phyloP scores from a whole-genome alignment of 35 echinoderm and acorn worm species.

The Patiria miniata region DNA sequence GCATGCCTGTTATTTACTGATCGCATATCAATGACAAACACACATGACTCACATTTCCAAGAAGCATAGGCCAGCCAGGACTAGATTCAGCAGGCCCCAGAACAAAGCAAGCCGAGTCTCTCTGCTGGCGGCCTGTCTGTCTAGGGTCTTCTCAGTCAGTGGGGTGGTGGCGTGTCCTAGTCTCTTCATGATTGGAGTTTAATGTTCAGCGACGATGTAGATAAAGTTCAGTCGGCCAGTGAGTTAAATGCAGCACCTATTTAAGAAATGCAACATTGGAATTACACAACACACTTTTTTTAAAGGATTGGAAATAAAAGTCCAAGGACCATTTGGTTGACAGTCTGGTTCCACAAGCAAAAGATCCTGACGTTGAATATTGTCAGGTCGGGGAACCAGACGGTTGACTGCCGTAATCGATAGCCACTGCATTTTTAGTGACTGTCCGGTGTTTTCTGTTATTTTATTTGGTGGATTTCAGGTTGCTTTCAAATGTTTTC shows the following conservation, averaged over 20 bases:
- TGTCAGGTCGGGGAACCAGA: too few relatives aligned
- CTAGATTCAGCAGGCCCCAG: conserved; percentile 71
- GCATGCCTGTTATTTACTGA: too few relatives aligned
- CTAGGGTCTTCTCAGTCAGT: conserved; percentile 46
- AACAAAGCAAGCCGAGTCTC: conserved; percentile 57
- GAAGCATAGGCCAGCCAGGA: conserved; percentile 70
- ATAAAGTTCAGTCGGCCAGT: not conserved
- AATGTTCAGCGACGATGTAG: not conserved
- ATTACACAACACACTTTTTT: not conserved
- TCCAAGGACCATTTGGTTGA: too few relatives aligned
- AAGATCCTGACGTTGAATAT: too few relatives aligned
- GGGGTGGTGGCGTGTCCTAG: conserved; percentile 69
- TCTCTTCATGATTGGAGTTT: conserved; percentile 14
- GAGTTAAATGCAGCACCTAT: not conserved
- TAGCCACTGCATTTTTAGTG: too few relatives aligned
- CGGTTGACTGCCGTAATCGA: too few relatives aligned
- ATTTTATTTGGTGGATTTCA: too few relatives aligned
- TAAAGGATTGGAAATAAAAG: not conserved
- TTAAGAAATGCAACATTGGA: not conserved
- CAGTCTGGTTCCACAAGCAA: too few relatives aligned
- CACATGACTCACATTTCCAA: conserved; percentile 93
- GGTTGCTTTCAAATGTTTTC: too few relatives aligned
- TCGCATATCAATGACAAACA: too few relatives aligned
- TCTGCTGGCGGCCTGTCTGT: conserved; percentile 57
- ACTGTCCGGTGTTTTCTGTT: too few relatives aligned